Percentiles rank a stretch among this genome's conserved stretches.
Evolutionary conservation across 1,140 invertebrate species (phyloP).

Genomic region (Euwallacea fornicatus): DNA sequence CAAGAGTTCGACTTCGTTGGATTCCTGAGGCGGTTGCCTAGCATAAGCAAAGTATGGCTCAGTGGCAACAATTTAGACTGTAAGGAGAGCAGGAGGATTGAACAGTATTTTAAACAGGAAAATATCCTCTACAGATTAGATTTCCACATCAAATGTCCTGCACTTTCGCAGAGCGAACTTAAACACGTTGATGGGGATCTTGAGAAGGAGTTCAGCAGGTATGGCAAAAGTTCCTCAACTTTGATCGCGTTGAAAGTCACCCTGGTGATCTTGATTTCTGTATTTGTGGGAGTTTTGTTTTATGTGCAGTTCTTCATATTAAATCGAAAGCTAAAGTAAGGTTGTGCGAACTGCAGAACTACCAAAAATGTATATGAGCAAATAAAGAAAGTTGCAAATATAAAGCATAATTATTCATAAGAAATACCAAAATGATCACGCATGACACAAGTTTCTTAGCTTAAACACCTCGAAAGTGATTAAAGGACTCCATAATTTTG

Average conservation of each 20-base stretch:
- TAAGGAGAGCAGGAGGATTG: not conserved
- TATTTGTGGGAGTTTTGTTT: constrained; percentile 25
- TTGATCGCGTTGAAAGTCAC: constrained; percentile 16
- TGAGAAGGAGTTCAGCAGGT: too few species aligned
- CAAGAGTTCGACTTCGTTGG: not conserved
- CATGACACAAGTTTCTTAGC: too few species aligned
- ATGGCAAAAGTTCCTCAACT: not conserved
- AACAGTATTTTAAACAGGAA: not conserved
- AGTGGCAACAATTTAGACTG: not conserved
- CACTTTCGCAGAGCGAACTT: not conserved
- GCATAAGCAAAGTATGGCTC: not conserved
- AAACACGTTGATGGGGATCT: too few species aligned
- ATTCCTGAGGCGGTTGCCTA: not conserved
- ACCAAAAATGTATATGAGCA: too few species aligned
- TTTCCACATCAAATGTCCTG: not conserved
- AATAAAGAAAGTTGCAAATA: too few species aligned
- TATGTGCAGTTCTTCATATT: constrained; percentile 35
- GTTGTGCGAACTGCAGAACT: too few species aligned
- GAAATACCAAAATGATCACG: too few species aligned
- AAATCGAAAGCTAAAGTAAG: constrained; percentile 3
- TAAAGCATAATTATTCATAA: too few species aligned
- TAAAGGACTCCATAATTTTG: too few species aligned
- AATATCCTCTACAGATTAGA: not conserved
- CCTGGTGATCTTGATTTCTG: constrained; percentile 14
- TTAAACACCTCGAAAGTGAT: too few species aligned